These are phyloP conservation scores for Cyclargus thomasi DNA, from an alignment of 1,140 invertebrate genomes.

Conservation along the genomic window DNA sequence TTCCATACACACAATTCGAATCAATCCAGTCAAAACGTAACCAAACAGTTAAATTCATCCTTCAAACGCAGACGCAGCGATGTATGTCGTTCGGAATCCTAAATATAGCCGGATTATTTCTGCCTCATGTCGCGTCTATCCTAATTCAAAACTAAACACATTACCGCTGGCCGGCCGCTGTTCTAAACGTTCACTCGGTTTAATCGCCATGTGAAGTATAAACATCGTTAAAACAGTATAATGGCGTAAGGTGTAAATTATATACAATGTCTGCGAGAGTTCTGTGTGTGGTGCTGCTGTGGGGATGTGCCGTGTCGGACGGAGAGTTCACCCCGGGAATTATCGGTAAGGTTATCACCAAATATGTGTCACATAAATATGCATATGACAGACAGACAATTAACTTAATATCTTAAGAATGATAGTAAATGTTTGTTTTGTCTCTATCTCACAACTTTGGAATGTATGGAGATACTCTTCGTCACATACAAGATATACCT, in stretches of 20 bases:
- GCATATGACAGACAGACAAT: no score
- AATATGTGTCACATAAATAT: no score
- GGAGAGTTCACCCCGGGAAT: slow-evolving; percentile 13
- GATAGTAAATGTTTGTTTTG: no score
- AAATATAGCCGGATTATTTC: slow-evolving; percentile 70
- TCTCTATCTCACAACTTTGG: no score
- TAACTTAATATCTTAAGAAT: no score
- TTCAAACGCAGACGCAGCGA: slow-evolving; percentile 30
- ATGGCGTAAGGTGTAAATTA: slow-evolving; percentile 4
- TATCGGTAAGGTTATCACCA: no score
- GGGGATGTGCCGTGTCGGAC: slow-evolving; percentile 28
- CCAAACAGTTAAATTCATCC: slow-evolving; percentile 6
- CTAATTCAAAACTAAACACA: slow-evolving; percentile 56
- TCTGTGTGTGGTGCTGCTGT: slow-evolving; percentile 29
- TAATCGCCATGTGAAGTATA: slow-evolving; percentile 16
- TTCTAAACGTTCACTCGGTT: slow-evolving; percentile 38
- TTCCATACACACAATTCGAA: no score
- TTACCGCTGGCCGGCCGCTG: slow-evolving; percentile 44
- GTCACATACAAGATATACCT: no score
- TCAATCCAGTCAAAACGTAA: not conserved
- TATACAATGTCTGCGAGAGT: slow-evolving; percentile 31
- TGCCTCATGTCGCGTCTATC: slow-evolving; percentile 52
- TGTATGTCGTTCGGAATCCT: slow-evolving; percentile 70
- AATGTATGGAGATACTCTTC: no score
- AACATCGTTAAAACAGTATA: slow-evolving; percentile 15